Evolutionary conservation across 2,888 invertebrate genomes (phyloP).

Genomic region (Drosophila nr. perissopoda): DNA sequence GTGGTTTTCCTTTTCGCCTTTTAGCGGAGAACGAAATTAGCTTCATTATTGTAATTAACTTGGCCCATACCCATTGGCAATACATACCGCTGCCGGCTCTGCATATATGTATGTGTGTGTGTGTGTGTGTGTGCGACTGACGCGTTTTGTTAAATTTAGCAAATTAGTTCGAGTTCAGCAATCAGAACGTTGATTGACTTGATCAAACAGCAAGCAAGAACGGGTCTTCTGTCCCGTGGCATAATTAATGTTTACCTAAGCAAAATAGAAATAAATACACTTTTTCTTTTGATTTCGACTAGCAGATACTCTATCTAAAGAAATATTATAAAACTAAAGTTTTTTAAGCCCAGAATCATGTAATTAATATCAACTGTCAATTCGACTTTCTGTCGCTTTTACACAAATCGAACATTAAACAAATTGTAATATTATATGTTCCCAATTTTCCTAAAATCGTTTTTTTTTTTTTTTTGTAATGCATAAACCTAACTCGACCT

Average conservation of each 20-base stretch:
- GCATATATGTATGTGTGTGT: not conserved
- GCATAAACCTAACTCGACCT: not conserved
- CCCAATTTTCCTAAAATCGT: not conserved
- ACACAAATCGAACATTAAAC: not conserved
- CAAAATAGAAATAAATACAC: slow-evolving; percentile 3
- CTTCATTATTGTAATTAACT: slow-evolving; percentile 73
- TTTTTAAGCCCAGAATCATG: not conserved
- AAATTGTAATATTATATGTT: slow-evolving; percentile 10
- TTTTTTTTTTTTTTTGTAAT: not conserved
- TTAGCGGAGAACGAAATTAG: slow-evolving; percentile 60
- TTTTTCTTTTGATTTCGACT: not conserved
- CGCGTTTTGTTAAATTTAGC: slow-evolving; percentile 59
- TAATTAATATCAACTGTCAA: slow-evolving; percentile 2
- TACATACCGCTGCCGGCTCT: not conserved
- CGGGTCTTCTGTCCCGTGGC: slow-evolving; percentile 1
- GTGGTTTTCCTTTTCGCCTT: slow-evolving; percentile 65
- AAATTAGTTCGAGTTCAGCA: slow-evolving; percentile 55
- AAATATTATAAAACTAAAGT: rapidly evolving
- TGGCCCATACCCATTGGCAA: slow-evolving; percentile 44
- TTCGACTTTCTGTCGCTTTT: not conserved
- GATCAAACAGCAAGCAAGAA: slow-evolving; percentile 32
- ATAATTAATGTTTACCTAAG: slow-evolving; percentile 36
- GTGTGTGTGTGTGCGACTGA: not conserved
- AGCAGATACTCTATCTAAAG: slow-evolving; percentile 4
- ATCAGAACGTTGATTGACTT: slow-evolving; percentile 40